phyloP scores from a whole-genome alignment of 1,140 invertebrate species.

The Cotesia typhae region DNA sequence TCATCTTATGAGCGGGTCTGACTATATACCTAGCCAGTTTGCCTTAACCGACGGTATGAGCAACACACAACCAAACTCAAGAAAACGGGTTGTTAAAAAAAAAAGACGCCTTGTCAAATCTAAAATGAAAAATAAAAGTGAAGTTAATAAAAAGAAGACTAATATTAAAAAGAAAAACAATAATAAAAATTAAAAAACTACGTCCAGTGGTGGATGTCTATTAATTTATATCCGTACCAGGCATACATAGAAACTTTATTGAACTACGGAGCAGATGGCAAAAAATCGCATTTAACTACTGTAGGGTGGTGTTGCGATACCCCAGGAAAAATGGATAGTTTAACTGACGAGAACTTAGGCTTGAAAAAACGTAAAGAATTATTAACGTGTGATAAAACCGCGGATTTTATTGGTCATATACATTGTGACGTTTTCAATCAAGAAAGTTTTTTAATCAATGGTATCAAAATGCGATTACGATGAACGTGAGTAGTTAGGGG shows the following conservation, averaged over 20 bases:
- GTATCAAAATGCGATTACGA: too few relatives aligned
- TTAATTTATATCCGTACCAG: conserved; percentile 54
- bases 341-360: neutral
- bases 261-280: conserved; percentile 42
- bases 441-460: too few relatives aligned
- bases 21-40: neutral
- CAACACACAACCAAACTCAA: neutral
- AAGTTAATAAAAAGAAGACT: too few relatives aligned
- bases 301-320: neutral
- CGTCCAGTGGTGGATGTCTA: conserved; percentile 24
- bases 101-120: neutral
- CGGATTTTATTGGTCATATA: too few relatives aligned
- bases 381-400: too few relatives aligned
- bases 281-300: conserved; percentile 41
- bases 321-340: conserved; percentile 15
- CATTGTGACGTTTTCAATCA: too few relatives aligned
- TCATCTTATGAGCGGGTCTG: neutral
- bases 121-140: too few relatives aligned
- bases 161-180: neutral
- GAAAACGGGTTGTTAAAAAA: neutral
- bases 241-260: conserved; percentile 51
- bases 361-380: neutral
- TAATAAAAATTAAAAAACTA: neutral
- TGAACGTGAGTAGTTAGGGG: too few relatives aligned
- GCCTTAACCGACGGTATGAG: neutral